These are phyloP conservation scores for Ardeotis arabs DNA, from an alignment of 2,113 vertebrate genomes.

Conservation along the genomic window DNA sequence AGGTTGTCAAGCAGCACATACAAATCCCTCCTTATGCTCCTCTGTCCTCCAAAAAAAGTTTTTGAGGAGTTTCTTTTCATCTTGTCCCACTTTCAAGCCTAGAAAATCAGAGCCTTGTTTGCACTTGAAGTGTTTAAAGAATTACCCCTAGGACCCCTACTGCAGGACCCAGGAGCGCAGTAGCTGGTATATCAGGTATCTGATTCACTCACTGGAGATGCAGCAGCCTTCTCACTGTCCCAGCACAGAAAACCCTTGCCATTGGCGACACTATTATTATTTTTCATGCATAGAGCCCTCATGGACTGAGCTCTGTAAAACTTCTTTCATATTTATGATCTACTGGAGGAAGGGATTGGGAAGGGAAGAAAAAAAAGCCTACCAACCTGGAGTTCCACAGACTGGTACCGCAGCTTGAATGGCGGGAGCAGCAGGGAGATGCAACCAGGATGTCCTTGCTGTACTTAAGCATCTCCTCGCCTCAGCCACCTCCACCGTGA, in stretches of 20 bases:
- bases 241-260: background rate
- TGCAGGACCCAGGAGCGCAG: background rate
- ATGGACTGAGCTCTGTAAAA: background rate
- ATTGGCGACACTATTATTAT: rapidly evolving
- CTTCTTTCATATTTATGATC: no score
- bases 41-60: background rate
- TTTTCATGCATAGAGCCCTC: background rate
- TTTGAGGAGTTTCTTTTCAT: background rate
- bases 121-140: background rate
- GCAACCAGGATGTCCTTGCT: background rate
- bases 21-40: background rate
- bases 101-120: background rate
- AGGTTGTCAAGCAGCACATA: background rate
- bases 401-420: rapidly evolving
- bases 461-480: rapidly evolving
- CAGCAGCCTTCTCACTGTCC: background rate
- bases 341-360: no score
- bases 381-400: background rate
- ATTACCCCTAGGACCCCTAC: background rate
- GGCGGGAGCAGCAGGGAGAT: rapidly evolving
- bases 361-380: background rate
- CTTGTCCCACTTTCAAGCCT: background rate
- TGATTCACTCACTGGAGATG: rapidly evolving
- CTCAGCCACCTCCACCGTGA: background rate
- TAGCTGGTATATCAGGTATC: background rate